Base-by-base conservation (phyloP, 2,113 vertebrate genomes). In the Dicerorhinus sumatrensis region DNA sequence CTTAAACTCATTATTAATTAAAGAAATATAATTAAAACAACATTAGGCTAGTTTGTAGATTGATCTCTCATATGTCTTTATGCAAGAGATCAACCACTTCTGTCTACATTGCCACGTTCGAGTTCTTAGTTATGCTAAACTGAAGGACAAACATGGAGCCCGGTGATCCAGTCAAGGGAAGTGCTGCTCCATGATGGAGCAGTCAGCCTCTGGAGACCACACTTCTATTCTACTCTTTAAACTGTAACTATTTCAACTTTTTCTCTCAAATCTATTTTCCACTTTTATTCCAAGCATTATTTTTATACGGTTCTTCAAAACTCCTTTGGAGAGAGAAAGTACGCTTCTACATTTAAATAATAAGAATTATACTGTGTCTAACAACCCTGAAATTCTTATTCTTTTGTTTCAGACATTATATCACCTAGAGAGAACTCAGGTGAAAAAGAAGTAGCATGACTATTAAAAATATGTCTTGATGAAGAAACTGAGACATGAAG, bases 291-390 rank as follows among this genome's bases (percentile, higher is more conserved):
- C 27, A 63, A 85, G 42, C 20, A 76, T 58, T 92, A 81, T 62
- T 88, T 89, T 88, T 60, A 75, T n/a, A 69, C 63, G 48, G 12
- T 67, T 89, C 39, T 85, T 80, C 42, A 70, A 72, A 96, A 80
- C 13, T 16, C 20, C 63, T 92, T 36, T 70, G 58, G 58, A 93
- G 54, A 77, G 62, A 89, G 39, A 83, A 89, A 91, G 20, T 39
- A 29, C 10, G 42, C 65, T 46, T 84, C 63, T 9, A 75, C 31
- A 96, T 92, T 96, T 96, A 91, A 95, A 80, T 91, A 89, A 91
- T 84, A 48, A 82, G 54, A 89, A 76, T 75, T 76, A 46, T 23
- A 39, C 33, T 92, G 39, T 89, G 42, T 77, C 76, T 72, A 72
- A 92, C 8, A 85, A 36, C 31, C 80, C 46, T 82, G 46, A 27